These are phyloP conservation scores for Hippopotamyrus pictus DNA, from an alignment of 2,797 vertebrate species.

Conservation along the genomic window DNA sequence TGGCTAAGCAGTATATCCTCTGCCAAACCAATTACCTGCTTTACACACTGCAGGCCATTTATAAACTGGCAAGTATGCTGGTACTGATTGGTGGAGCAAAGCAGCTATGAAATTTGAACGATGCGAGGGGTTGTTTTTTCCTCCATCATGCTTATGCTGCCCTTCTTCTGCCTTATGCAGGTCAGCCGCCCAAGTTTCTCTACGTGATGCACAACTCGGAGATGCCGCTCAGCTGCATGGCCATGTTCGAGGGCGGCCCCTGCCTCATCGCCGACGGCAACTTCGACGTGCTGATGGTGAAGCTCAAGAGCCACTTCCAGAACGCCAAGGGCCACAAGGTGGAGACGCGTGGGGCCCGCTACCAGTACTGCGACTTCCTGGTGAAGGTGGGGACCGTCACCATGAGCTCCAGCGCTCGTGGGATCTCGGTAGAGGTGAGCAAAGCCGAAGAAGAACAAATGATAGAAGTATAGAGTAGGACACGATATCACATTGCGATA, in stretches of 20 bases:
- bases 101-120: neutral
- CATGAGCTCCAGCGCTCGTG: slow-evolving; percentile 88
- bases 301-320: slow-evolving; percentile 95
- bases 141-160: neutral
- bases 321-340: slow-evolving; percentile 96
- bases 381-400: slow-evolving; percentile 89
- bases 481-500: neutral
- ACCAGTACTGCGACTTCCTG: slow-evolving; percentile 91
- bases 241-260: slow-evolving; percentile 87
- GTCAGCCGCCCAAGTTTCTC: slow-evolving; percentile 85
- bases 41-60: neutral
- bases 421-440: slow-evolving; percentile 90
- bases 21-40: neutral
- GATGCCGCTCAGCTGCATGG: slow-evolving; percentile 85
- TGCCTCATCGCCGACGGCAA: slow-evolving; percentile 83
- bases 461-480: neutral
- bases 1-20: neutral
- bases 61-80: neutral
- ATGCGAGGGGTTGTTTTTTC: neutral
- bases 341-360: slow-evolving; percentile 86
- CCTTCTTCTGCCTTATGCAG: slow-evolving; percentile 50
- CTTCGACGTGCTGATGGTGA: slow-evolving; percentile 94
- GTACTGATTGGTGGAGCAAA: neutral
- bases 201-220: slow-evolving; percentile 98
- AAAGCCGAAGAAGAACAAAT: neutral